These are phyloP conservation scores for Ptyas mucosa DNA, from an alignment of 2,113 vertebrate genomes.

Conservation along the genomic window DNA sequence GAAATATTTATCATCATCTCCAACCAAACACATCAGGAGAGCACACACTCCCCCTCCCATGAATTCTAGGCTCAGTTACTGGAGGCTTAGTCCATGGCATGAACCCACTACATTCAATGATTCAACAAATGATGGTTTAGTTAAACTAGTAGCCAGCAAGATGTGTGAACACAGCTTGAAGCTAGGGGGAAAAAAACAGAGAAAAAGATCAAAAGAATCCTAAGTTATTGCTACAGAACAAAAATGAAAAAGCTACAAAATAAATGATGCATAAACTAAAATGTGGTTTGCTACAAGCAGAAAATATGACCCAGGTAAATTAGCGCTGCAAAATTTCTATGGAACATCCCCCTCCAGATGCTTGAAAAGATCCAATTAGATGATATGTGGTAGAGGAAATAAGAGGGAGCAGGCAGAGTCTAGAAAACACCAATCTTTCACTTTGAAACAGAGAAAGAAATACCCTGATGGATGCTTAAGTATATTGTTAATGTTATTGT, in stretches of 20 bases:
- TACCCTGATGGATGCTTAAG: background rate
- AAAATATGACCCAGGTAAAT: background rate
- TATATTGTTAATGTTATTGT: background rate
- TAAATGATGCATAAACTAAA: background rate
- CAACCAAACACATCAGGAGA: background rate
- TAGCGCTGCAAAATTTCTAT: background rate
- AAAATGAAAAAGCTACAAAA: background rate
- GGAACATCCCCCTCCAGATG: background rate
- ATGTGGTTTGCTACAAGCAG: background rate
- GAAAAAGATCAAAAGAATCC: background rate
- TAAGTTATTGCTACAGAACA: background rate
- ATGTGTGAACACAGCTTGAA: background rate
- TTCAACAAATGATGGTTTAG: background rate
- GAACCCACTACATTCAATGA: background rate
- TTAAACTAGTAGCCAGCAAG: background rate
- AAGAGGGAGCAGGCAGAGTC: background rate
- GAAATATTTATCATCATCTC: background rate
- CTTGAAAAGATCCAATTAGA: background rate
- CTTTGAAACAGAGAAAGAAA: background rate
- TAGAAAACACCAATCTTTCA: background rate
- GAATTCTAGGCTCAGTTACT: background rate
- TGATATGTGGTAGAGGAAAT: background rate
- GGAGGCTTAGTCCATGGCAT: background rate
- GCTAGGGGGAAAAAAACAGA: background rate
- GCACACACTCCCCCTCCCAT: background rate